Percentiles rank a stretch among this genome's conserved stretches.
phyloP scores from a whole-genome alignment of 2,113 vertebrate genomes.

The Amblyornis subalaris region DNA sequence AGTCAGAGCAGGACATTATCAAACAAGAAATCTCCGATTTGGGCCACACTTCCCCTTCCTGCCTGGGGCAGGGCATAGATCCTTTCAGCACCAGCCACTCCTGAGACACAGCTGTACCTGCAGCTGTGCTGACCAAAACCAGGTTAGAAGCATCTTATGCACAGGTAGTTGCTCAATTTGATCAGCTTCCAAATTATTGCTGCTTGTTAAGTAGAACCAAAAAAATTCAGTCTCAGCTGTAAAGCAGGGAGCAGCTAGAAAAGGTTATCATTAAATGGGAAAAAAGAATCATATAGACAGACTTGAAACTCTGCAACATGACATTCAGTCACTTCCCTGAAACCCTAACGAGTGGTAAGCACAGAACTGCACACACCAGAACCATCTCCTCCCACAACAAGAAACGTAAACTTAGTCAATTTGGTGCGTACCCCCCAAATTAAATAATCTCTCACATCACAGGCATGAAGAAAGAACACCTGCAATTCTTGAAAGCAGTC shows the following conservation, averaged over 20 bases:
- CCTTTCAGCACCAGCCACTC: background rate
- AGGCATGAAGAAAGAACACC: background rate
- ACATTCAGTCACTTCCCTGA: background rate
- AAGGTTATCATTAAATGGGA: background rate
- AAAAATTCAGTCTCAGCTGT: background rate
- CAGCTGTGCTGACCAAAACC: background rate
- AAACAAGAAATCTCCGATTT: background rate
- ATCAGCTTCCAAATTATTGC: background rate
- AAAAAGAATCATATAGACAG: background rate
- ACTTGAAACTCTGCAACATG: background rate
- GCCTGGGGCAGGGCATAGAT: background rate
- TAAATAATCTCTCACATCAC: background rate
- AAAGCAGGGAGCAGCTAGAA: background rate
- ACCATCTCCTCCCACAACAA: background rate
- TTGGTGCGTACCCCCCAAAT: background rate
- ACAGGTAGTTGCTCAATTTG: background rate
- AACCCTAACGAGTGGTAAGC: background rate
- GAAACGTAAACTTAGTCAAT: background rate
- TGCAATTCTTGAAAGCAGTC: background rate
- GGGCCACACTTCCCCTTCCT: background rate
- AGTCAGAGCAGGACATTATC: background rate
- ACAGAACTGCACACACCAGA: background rate
- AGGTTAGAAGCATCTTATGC: background rate
- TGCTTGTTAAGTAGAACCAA: background rate
- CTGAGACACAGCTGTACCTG: background rate